Percentiles rank a stretch among this genome's conserved stretches.
Conservation (phyloP, 1,140 invertebrate species). For the Acromyrmex charruanus region DNA sequence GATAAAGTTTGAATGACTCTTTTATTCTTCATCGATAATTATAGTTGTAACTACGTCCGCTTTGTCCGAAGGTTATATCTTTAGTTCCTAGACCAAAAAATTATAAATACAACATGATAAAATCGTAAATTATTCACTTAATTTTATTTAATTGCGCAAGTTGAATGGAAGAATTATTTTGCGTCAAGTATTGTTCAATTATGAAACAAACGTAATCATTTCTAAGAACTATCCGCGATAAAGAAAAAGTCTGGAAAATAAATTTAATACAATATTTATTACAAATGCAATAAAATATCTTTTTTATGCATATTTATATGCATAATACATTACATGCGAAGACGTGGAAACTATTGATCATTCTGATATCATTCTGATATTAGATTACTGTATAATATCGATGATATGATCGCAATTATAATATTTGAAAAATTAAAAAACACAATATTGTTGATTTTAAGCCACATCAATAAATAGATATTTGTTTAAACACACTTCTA, state of each 20-base stretch:
- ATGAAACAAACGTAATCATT: slow-evolving; percentile 6
- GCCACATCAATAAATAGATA: neutral
- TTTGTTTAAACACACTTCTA: no score
- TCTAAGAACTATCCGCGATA: slow-evolving; percentile 2
- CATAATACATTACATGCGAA: no score
- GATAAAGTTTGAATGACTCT: neutral
- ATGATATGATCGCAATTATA: neutral
- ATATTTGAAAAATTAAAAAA: neutral
- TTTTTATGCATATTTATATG: no score
- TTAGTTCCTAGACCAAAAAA: slow-evolving; percentile 21
- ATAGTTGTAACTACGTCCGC: neutral
- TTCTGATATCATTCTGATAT: neutral
- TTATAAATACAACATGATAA: slow-evolving; percentile 2
- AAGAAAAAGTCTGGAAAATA: neutral
- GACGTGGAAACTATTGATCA: neutral
- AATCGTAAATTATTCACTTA: slow-evolving; percentile 30
- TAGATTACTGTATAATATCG: neutral
- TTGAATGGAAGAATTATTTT: neutral
- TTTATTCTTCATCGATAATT: slow-evolving; percentile 12
- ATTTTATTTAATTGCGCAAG: slow-evolving; percentile 8
- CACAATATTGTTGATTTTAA: neutral
- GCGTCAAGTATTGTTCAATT: neutral
- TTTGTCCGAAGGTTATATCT: slow-evolving; percentile 17
- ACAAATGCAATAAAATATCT: neutral
- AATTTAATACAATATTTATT: neutral